Evolutionary conservation across 2,797 vertebrate genomes (phyloP), one percentile per base, ranked within the genome.

Genomic region (Neosalanx taihuensis): DNA sequence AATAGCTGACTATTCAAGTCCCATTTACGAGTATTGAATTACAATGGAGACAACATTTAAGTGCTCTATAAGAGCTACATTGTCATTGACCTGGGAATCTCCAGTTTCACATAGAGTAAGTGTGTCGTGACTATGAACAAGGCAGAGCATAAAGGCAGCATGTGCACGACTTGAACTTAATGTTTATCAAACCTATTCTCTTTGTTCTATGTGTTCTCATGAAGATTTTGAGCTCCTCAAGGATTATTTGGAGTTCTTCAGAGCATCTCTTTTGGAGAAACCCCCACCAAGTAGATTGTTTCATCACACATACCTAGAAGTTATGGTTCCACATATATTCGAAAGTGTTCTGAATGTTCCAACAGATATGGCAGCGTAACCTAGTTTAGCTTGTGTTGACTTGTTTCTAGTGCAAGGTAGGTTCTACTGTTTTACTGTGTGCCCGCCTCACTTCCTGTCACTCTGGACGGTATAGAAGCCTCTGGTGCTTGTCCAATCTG

Each of bases 21-120:
- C 46, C 63, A 37, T 64, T 67, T 68, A 46, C 56, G 4, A 23
- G 70, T 26, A 31, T 1, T 64, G 15, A 6, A 77, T 78, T 74
- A 72, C 58, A 68, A 46, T 67, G 84, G 35, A 35, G 61, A 20
- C 1, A 0, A 71, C 69, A 81, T 83, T 75, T 68, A 69, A 29
- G 63, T 69, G 64, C 75, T 79, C 17, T 18, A 31, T 46, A 13
- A 0, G 46, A 73, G 15, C 51, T 56, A 56, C 3, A 3, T 10
- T 12, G 51, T 56, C 18, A 56, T 56, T 56, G 15, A 7, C 51
- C 18, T 56, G 15, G 13, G 51, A 53, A 53, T 56, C 18, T 56
- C 51, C 51, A 56, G 51, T 56, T 56, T 56, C 51, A 56, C 51
- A n/a, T 56, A 56, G 15, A 56, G 10, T 56, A 5, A 18, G 51